Base-by-base conservation (phyloP, 1,140 invertebrate species). In the Drosophila orosa region DNA sequence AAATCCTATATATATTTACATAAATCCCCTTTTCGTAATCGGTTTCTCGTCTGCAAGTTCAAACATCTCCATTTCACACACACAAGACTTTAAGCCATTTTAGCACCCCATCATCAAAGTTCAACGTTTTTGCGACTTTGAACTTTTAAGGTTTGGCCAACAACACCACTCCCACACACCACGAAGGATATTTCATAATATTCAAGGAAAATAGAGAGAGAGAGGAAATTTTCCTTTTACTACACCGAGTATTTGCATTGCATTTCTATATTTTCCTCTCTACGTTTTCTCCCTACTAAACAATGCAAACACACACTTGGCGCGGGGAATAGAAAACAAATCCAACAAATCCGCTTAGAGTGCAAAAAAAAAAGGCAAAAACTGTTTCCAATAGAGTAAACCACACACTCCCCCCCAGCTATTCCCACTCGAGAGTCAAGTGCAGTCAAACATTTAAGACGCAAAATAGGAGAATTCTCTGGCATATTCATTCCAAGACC, bases 381-480 rank as follows among this genome's bases (percentile, higher is more conserved):
- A 66, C 48, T 50, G 63, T 47, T 57, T 54, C 59, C 74, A 61
- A 76, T 77, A 25, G 24, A 47, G 24, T 47, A 47, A 47, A 17
- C 42, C 45, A 48, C 61, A 33, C 8, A 25, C 31, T 40, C 25
- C 19, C 17, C 27, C 47, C 22, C 37, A 50, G 50, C 39, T 54
- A 24, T 66, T 50, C n/a, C 48, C 67, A 72, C 67, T 73, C 69
- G 24, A 63, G 27, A 69, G 78, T 80, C 78, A 80, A 80, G 78
- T 80, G 72, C 66, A 76, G 75, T 66, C 60, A 66, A 78, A 78
- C 62, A 68, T 79, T 79, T 74, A 73, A 79, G 54, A 52, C 55
- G 61, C 45, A 60, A 60, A 72, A 65, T 60, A 47, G 45, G 29
- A 74, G 57, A 74, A 47, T 22, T 56, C 29, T 54, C 19, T 35